phyloP scores from a whole-genome alignment of 2,113 vertebrate species.

The Aldabrachelys gigantea region DNA sequence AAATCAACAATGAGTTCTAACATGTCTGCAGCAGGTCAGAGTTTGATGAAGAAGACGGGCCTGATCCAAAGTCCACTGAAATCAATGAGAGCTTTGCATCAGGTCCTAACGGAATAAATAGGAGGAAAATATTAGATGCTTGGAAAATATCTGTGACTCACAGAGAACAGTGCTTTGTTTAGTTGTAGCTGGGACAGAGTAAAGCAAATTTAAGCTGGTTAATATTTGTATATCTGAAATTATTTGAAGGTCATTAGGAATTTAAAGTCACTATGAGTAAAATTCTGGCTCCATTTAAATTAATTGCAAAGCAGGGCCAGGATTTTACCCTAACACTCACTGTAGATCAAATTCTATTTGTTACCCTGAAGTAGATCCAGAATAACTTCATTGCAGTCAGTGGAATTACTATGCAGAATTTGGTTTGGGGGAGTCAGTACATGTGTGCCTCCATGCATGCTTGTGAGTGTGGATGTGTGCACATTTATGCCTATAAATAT shows the following conservation, averaged over 20 bases:
- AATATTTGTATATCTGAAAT: not conserved
- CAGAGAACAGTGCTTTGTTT: slow-evolving; percentile 67
- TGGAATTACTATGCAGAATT: not conserved
- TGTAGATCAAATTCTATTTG: accelerated
- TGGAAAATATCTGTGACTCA: slow-evolving; percentile 10
- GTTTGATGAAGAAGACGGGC: not conserved
- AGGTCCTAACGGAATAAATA: slow-evolving; percentile 31
- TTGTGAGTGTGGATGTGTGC: accelerated
- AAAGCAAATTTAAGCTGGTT: slow-evolving; percentile 27
- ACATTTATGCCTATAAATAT: accelerated
- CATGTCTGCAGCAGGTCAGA: not conserved
- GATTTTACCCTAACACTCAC: not conserved
- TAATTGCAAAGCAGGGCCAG: not conserved
- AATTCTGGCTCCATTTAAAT: not conserved
- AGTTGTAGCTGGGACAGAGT: not conserved
- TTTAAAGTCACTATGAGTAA: not conserved
- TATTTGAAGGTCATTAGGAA: not conserved
- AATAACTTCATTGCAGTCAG: accelerated
- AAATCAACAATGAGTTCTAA: not conserved
- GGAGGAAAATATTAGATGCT: not conserved
- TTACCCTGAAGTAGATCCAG: not conserved
- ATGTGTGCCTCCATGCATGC: not conserved
- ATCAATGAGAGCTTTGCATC: not conserved
- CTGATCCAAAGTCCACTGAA: not conserved
- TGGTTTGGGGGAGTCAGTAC: not conserved